Evolutionary conservation across 2,888 invertebrate genomes (phyloP).

Genomic region (Lasioglossum lativentre): DNA sequence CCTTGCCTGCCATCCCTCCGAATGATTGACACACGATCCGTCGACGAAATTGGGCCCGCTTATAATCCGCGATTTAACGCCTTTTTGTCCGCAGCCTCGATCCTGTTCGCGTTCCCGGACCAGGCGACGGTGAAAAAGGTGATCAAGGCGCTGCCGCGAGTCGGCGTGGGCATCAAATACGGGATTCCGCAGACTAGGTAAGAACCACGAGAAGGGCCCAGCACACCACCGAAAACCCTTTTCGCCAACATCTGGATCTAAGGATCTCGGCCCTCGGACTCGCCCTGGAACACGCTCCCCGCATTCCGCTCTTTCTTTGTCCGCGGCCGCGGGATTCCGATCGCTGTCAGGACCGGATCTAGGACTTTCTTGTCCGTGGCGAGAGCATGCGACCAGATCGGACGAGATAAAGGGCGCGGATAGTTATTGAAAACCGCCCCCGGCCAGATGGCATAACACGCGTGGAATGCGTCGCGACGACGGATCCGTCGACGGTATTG

Average conservation of each 20-base stretch:
- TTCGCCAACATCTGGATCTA: constrained; percentile 55
- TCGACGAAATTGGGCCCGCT: constrained; percentile 36
- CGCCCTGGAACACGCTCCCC: constrained; percentile 74
- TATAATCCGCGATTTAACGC: constrained; percentile 73
- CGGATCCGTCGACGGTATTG: constrained; percentile 13
- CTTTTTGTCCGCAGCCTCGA: constrained; percentile 92
- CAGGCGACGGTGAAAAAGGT: constrained; percentile 99
- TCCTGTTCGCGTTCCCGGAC: constrained; percentile 99
- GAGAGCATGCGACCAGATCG: constrained; percentile 21
- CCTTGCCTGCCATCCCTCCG: constrained; percentile 43
- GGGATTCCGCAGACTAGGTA: constrained; percentile 99
- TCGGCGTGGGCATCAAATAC: constrained; percentile 99
- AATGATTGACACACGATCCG: constrained; percentile 60
- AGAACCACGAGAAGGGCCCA: constrained; percentile 72
- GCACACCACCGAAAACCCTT: constrained; percentile 27
- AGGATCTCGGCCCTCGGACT: constrained; percentile 45
- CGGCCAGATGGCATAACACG: constrained; percentile 7
- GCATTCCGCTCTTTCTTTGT: constrained; percentile 81
- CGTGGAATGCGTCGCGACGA: constrained; percentile 27
- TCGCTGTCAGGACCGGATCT: constrained; percentile 62
- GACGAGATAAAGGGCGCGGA: constrained; percentile 17
- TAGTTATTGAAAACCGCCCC: constrained; percentile 31
- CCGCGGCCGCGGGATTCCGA: constrained; percentile 56
- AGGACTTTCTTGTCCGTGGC: constrained; percentile 28
- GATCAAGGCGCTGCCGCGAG: constrained; percentile 97